These are phyloP conservation scores for Pocota personata DNA, from an alignment of 2,888 invertebrate genomes.

Conservation along the genomic window DNA sequence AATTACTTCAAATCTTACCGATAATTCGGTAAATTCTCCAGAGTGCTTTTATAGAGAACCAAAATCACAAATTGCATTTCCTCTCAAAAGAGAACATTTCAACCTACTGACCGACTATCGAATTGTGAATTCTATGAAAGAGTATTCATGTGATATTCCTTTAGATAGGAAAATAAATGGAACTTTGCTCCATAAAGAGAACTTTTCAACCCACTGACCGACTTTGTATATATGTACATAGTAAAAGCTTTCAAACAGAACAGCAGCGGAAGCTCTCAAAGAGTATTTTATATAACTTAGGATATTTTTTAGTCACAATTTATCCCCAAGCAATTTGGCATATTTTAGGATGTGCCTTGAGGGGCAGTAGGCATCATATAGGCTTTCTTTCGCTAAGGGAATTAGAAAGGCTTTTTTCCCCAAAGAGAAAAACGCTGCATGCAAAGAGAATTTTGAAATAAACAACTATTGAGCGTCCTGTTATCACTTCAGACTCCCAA, in stretches of 20 bases:
- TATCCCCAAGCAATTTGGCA: background rate
- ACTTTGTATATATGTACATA: too few relatives aligned
- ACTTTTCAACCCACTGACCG: background rate
- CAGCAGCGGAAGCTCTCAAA: background rate
- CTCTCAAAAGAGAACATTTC: background rate
- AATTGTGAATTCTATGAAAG: background rate
- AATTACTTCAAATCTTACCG: background rate
- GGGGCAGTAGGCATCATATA: background rate
- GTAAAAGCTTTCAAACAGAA: background rate
- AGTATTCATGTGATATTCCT: background rate
- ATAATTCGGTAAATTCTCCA: too few relatives aligned
- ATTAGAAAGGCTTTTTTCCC: background rate
- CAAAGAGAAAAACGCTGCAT: background rate
- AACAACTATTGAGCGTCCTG: background rate
- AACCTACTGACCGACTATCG: background rate
- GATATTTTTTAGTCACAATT: background rate
- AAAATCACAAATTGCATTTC: too few relatives aligned
- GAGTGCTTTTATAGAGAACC: too few relatives aligned
- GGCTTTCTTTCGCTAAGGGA: background rate
- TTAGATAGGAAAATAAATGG: too few relatives aligned
- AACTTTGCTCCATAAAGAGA: too few relatives aligned
- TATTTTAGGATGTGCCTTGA: background rate
- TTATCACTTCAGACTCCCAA: slow-evolving; percentile 18
- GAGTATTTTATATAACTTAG: background rate
- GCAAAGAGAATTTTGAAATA: background rate